These are phyloP conservation scores for Diloba caeruleocephala DNA, from an alignment of 2,888 invertebrate genomes.

Conservation along the genomic window DNA sequence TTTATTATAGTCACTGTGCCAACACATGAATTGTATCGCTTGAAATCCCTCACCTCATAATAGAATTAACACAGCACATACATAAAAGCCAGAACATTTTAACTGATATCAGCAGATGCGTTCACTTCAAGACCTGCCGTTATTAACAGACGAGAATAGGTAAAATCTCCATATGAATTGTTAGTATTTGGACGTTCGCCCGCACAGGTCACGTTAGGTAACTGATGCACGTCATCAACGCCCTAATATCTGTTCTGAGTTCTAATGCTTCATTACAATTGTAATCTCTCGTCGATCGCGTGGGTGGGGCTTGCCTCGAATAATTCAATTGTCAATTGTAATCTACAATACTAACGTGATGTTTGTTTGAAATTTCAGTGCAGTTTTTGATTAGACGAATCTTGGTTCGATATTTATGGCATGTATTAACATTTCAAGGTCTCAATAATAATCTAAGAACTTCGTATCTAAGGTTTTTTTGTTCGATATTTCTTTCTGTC, in stretches of 20 bases:
- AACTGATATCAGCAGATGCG: conserved; percentile 48
- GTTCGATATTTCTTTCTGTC: conserved; percentile 19
- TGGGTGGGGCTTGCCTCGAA: conserved; percentile 31
- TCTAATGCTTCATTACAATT: conserved; percentile 54
- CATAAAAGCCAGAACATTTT: conserved; percentile 50
- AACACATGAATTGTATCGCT: conserved; percentile 19
- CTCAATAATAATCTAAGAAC: conserved; percentile 7
- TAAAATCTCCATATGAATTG: conserved; percentile 56
- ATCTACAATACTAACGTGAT: conserved; percentile 39
- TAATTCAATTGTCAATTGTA: conserved; percentile 45
- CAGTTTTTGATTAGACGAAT: conserved; percentile 41
- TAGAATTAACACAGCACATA: conserved; percentile 18
- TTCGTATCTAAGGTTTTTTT: conserved; percentile 19
- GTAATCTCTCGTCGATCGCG: conserved; percentile 48
- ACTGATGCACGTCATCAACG: conserved; percentile 54
- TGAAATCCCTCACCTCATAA: conserved; percentile 32
- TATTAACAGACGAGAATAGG: conserved; percentile 54
- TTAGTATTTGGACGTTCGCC: conserved; percentile 56
- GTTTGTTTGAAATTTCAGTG: conserved; percentile 43
- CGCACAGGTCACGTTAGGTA: conserved; percentile 49
- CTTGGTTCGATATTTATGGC: conserved; percentile 29
- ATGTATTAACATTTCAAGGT: conserved; percentile 1
- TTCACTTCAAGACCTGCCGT: conserved; percentile 45
- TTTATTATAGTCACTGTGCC: conserved; percentile 34
- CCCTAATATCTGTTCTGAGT: conserved; percentile 50